Conservation (phyloP, 2,797 vertebrate species). For the Microchirus variegatus region DNA sequence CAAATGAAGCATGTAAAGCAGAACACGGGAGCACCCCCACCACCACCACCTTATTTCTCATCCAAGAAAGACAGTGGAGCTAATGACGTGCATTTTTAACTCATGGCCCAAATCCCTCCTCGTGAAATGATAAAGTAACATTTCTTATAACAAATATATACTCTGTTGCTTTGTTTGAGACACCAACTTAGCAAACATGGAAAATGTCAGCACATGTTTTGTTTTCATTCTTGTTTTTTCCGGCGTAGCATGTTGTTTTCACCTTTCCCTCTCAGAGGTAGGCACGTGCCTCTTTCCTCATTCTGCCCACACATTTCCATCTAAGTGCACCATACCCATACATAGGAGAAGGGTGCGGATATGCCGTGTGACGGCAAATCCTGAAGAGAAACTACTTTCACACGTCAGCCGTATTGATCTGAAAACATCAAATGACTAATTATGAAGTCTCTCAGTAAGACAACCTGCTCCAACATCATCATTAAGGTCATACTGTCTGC, state of each 20-base stretch:
- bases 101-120: conserved; percentile 5
- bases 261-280: conserved; percentile 6
- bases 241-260: background rate
- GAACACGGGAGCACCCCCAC: background rate
- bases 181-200: background rate
- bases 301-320: conserved; percentile 31
- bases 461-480: conserved; percentile 3
- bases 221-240: conserved; percentile 1
- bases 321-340: conserved; percentile 9
- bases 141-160: too few relatives aligned
- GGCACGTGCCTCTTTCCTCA: background rate
- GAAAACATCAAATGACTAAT: conserved; percentile 23
- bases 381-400: background rate
- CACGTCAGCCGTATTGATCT: conserved; percentile 3
- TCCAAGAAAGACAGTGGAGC: background rate
- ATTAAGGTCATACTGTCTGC: conserved; percentile 14
- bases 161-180: background rate
- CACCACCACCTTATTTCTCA: background rate
- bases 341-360: background rate
- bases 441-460: conserved; percentile 27
- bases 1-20: conserved; percentile 18
- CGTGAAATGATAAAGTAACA: too few relatives aligned
- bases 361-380: conserved; percentile 5
- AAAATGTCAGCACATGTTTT: background rate
- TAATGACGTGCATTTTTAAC: background rate